Base-by-base conservation (phyloP, 2,113 vertebrate genomes). In the Bubo blakistoni region DNA sequence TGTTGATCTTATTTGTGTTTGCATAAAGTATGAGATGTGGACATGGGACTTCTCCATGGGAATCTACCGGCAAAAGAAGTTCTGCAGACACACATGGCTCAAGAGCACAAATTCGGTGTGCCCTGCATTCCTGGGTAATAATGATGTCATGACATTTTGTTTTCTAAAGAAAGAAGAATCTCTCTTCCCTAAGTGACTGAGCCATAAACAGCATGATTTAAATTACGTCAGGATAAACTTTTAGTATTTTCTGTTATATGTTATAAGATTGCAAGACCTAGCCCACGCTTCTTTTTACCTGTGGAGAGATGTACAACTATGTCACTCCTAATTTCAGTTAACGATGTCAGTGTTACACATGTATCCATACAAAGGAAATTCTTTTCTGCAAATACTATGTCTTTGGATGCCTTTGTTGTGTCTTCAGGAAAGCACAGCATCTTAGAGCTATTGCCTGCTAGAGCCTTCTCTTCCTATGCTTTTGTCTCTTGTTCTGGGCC, bases 241-340 rank as follows among this genome's bases (percentile, higher is more conserved):
- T 10, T 46, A 14, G 6, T 66, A 49, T 83, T 78, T 70, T 84
- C 51, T 71, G 11, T 46, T 46, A 49, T 20, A 34, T 12, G 21
- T 0, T 0, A 1, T 16, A 36, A 80, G 34, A 70, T 3, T 18
- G 6, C 11, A 70, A 81, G 81, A 58, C 13, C 21, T 55, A 81
- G 18, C 2, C 8, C 11, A 38, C 2, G 1, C 2, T 52, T 74
- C 40, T 52, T 84, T 69, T 62, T 11, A 46, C 13, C 4, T 58
- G 3, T n/a, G 52, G 21, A 51, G 65, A 49, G 13, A 18, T 13
- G 13, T 62, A 62, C 15, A 87, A 11, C 32, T 58, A 11, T 9
- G 18, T 81, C 32, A 88, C 22, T 82, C 32, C 6, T 59, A 34
- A 69, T 57, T 73, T 49, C 69, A 69, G 6, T 77, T 73, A 79